Evolutionary conservation across 2,113 vertebrate species (phyloP).

Genomic region (Microcebus lehilahytsara): DNA sequence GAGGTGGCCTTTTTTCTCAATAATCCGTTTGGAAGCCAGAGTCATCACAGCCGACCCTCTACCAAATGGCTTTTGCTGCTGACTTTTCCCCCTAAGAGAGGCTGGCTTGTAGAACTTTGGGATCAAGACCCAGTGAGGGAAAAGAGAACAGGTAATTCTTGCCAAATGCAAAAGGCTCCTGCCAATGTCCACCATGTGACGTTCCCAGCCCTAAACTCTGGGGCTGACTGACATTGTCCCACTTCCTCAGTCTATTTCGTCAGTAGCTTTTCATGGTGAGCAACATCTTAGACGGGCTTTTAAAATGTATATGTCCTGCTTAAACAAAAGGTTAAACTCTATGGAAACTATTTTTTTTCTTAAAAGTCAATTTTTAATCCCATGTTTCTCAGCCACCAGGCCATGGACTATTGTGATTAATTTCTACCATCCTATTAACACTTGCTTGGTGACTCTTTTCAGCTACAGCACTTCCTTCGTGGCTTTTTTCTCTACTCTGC

Average conservation of each 20-base stretch:
- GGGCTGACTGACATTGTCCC: not conserved
- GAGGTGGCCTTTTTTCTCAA: slow-evolving; percentile 24
- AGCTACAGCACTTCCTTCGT: not conserved
- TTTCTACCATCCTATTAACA: not conserved
- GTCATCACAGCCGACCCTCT: not conserved
- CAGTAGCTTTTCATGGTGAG: not conserved
- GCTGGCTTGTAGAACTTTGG: not conserved
- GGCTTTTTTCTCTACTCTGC: not conserved
- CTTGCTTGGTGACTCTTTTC: not conserved
- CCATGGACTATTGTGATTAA: too few relatives aligned
- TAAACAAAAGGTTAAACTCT: not conserved
- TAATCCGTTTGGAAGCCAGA: slow-evolving; percentile 24
- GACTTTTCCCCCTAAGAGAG: not conserved
- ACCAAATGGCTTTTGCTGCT: not conserved
- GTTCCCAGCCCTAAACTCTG: not conserved
- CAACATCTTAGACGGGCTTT: not conserved
- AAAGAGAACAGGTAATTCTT: not conserved
- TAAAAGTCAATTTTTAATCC: not conserved
- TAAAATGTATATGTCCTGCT: not conserved
- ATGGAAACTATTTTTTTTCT: not conserved
- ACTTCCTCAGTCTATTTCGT: not conserved
- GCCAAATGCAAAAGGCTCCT: not conserved
- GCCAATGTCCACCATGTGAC: not conserved
- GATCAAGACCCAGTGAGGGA: not conserved
- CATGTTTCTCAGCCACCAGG: not conserved